Base-by-base conservation (phyloP, 2,113 vertebrate species). In the Sterrhoptilus dennistouni region DNA sequence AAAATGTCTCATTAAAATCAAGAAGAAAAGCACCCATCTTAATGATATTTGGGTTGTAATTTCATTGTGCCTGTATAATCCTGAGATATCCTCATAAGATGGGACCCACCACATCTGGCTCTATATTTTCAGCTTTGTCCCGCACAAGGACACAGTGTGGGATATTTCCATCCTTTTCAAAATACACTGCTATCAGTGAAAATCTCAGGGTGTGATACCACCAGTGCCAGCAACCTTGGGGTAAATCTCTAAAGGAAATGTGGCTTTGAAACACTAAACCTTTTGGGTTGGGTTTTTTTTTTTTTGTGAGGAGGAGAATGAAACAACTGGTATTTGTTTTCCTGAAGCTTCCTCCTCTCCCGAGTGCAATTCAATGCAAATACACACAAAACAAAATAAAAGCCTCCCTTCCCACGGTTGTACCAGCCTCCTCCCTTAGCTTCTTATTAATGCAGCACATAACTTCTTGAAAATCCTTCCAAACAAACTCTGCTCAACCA, bases 331-430 rank as follows among this genome's bases (percentile, higher is more conserved):
- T 77, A 74, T 38, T 92, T 90, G 87, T 94, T 88, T 94, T 94
- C 59, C 66, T 83, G 66, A 90, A 52, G 63, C 50, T 92, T 86
- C 82, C 94, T 92, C 79, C 79, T 88, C 75, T 87, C 88, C 90
- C 71, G 42, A 38, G 54, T 94, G 94, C 82, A 88, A 92, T 88
- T 80, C 35, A 80, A 92, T 90, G 83, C 90, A 93, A 95, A 95
- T 95, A 57, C 53, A 84, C 54, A 88, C 77, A 50, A 66, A 92
- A 85, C 53, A 93, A 94, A 93, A 95, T 80, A 57, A 87, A 95
- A 90, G 29, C 36, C 71, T 96, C 42, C 66, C 75, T 96, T 96
- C 85, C 83, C 79, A 77, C 5, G 2, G 84, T 24, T 60, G 57
- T 69, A 49, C 8, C 75, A 93, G 53, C 63, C 83, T 86, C 54